Evolutionary conservation across 2,797 vertebrate species (phyloP).

Genomic region (Enteromius mattozi): DNA sequence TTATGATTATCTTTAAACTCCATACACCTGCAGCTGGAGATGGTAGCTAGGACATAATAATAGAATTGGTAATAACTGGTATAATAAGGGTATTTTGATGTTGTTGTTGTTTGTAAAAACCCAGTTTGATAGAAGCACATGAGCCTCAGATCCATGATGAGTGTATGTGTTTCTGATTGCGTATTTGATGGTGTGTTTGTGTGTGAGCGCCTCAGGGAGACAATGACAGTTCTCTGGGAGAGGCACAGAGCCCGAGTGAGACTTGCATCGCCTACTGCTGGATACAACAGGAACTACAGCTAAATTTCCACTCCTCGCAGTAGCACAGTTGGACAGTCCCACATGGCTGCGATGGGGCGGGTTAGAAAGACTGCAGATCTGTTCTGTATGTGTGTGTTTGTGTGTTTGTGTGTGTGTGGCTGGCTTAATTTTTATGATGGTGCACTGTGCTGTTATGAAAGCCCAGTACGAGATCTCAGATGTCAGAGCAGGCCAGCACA

Average conservation of each 20-base stretch:
- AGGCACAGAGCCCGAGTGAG: slow-evolving; percentile 9
- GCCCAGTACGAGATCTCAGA: slow-evolving; percentile 32
- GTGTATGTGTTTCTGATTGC: slow-evolving; percentile 38
- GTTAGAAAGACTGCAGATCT: slow-evolving; percentile 36
- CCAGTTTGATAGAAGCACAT: slow-evolving; percentile 28
- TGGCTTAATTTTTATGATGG: slow-evolving; percentile 38
- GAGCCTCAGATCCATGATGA: slow-evolving; percentile 26
- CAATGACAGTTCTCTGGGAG: slow-evolving; percentile 40
- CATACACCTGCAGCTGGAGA: not conserved
- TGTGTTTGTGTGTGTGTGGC: not conserved
- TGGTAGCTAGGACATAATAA: not conserved
- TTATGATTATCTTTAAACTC: not conserved
- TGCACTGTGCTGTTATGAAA: slow-evolving; percentile 47
- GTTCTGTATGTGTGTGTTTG: not conserved
- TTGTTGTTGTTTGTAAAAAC: not conserved
- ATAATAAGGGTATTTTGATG: not conserved
- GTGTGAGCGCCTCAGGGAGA: slow-evolving; percentile 9
- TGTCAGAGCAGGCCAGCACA: slow-evolving; percentile 42
- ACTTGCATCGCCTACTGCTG: slow-evolving; percentile 51
- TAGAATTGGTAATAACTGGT: too few species aligned
- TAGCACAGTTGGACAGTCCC: slow-evolving; percentile 19
- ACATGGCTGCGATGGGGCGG: slow-evolving; percentile 13
- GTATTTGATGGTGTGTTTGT: slow-evolving; percentile 33
- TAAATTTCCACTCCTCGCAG: slow-evolving; percentile 4
- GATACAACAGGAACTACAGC: slow-evolving; percentile 30